Evolutionary conservation across 2,888 invertebrate species (phyloP).

Genomic region (Eupithecia abbreviata): DNA sequence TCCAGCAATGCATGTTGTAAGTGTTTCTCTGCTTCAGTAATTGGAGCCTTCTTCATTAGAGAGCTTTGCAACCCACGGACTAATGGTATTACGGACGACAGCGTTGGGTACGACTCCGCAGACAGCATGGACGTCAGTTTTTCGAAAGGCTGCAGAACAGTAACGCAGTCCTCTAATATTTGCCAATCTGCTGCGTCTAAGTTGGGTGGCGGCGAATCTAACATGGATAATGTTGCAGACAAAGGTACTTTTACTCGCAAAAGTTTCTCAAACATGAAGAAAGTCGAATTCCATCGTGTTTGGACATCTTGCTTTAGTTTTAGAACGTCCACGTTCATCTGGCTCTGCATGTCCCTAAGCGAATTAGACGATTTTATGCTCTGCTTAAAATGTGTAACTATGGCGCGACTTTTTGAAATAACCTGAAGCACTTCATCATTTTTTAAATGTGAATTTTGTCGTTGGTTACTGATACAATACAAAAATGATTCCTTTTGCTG

Average conservation of each 20-base stretch:
- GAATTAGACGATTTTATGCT: constrained; percentile 25
- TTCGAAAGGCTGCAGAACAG: constrained; percentile 44
- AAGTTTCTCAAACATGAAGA: constrained; percentile 41
- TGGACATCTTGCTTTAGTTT: constrained; percentile 49
- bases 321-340: constrained; percentile 37
- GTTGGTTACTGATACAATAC: constrained; percentile 25
- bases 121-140: constrained; percentile 43
- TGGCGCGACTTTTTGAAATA: constrained; percentile 31
- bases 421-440: background rate
- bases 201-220: background rate
- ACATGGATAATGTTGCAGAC: constrained; percentile 38
- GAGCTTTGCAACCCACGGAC: constrained; percentile 7
- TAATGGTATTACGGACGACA: constrained; percentile 3
- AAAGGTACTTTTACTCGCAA: constrained; percentile 41
- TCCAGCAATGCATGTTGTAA: constrained; percentile 3
- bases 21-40: constrained; percentile 5
- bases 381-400: constrained; percentile 44
- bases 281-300: constrained; percentile 46
- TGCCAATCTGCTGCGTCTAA: constrained; percentile 3
- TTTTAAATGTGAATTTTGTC: background rate
- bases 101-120: constrained; percentile 37
- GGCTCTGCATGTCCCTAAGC: constrained; percentile 30
- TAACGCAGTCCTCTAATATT: constrained; percentile 35
- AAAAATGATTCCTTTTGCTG: constrained; percentile 40
- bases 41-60: constrained; percentile 22